Base-by-base conservation (phyloP, 1,140 invertebrate genomes). In the Tetragonula clypearis region DNA sequence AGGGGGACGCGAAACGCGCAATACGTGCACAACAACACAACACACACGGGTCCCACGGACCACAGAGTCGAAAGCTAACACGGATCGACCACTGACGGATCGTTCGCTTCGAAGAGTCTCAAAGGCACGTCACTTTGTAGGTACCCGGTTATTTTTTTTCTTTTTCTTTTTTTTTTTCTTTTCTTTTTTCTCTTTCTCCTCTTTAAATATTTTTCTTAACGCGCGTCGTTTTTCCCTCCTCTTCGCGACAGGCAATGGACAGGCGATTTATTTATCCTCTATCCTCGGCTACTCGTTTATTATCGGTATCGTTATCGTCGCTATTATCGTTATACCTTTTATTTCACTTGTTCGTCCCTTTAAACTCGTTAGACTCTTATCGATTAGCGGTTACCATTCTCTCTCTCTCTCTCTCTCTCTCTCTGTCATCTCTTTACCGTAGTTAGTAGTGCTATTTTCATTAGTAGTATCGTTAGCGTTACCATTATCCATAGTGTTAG, bases 51-150 rank as follows among this genome's bases (percentile, higher is more conserved):
- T 69, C n/a, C 82, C 75, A 68, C 72, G 78, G 68, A 65, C 78
- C 58, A 41, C 41, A 30, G 73, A 78, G 60, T 56, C 77, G 69
- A 85, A 55, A 71, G 60, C 19, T 62, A 82, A 82, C 79, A 55
- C 58, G 79, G 65, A 82, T 41, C 35, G 35, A 41, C 35, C 35
- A 41, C 35, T 41, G 35, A 77, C 41, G 73, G 30, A 86, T 90
- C 69, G 49, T 75, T 80, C 53, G 86, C 88, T 89, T 85, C 79
- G 78, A 69, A 90, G 60, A 65, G 73, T 90, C 77, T 90, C 85
- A 89, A 89, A 90, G 88, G 88, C 88, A 90, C 88, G 82, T 90
- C 76, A 89, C 82, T 85, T 86, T 78, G 71, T 88, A 89, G 78
- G 87, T 88, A 88, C 69, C 85, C 58, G 78, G 58, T 85, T 80